Conservation (phyloP, 1,140 invertebrate species). For the Hydropsyche tenuis region DNA sequence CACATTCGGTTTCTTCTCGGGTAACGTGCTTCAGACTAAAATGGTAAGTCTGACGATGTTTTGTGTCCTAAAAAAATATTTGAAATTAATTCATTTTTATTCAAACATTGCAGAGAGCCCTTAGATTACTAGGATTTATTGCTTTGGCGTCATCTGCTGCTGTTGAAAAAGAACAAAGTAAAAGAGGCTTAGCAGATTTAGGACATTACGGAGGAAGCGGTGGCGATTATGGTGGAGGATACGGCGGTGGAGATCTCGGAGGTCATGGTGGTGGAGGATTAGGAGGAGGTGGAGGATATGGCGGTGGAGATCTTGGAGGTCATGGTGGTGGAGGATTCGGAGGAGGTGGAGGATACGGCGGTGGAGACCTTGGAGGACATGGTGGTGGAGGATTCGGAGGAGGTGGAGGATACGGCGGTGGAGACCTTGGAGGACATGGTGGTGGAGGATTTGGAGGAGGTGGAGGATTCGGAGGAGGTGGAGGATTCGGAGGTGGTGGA, state of each 20-base stretch:
- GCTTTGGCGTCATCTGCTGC: slow-evolving; percentile 25
- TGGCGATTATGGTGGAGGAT: slow-evolving; percentile 32
- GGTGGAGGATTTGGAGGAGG: not conserved
- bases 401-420: not conserved
- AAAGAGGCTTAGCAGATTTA: slow-evolving; percentile 44
- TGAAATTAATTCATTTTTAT: not conserved
- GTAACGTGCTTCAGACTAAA: not conserved
- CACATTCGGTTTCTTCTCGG: not conserved
- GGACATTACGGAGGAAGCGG: slow-evolving; percentile 47
- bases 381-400: not conserved
- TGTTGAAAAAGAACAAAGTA: slow-evolving; percentile 44
- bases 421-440: not conserved
- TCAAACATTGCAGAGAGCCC: not conserved
- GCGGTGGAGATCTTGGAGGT: not conserved
- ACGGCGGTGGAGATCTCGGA: not conserved
- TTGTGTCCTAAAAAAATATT: not conserved
- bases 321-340: slow-evolving; percentile 9
- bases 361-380: not conserved
- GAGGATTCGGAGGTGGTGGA: not conserved
- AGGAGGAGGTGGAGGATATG: not conserved
- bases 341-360: not conserved
- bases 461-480: slow-evolving; percentile 12
- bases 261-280: slow-evolving; percentile 45
- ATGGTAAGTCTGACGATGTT: not conserved
- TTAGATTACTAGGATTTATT: not conserved